phyloP scores from a whole-genome alignment of 2,113 vertebrate genomes.

The Patagioenas fasciata region DNA sequence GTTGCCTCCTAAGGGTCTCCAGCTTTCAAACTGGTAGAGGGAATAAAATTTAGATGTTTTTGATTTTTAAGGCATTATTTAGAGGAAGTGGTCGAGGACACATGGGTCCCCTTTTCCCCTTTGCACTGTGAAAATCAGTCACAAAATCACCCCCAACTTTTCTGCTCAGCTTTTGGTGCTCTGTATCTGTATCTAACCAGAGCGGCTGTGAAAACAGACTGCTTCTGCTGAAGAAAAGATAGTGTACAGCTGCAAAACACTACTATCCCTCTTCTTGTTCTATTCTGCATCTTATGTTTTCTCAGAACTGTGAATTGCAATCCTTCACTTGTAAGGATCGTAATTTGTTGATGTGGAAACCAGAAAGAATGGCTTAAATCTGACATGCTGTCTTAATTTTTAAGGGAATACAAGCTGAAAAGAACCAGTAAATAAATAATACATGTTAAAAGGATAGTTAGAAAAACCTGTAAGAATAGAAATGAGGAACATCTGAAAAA shows the following conservation, averaged over 20 bases:
- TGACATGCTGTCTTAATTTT: background rate
- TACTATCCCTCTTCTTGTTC: background rate
- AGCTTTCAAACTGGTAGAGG: background rate
- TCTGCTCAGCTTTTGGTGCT: background rate
- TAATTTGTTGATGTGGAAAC: background rate
- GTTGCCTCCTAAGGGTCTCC: background rate
- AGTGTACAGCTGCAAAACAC: background rate
- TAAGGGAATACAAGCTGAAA: background rate
- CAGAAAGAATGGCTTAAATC: background rate
- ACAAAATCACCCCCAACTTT: background rate
- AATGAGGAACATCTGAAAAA: conserved; percentile 6
- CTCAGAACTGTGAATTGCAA: background rate
- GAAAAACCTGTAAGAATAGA: background rate
- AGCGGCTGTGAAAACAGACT: background rate
- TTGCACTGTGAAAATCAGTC: background rate
- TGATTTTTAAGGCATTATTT: background rate
- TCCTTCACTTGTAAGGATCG: background rate
- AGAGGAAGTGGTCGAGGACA: background rate
- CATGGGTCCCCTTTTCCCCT: background rate
- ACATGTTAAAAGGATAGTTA: background rate
- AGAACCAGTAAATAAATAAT: background rate
- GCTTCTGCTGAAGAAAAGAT: background rate
- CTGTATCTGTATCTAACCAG: background rate
- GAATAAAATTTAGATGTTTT: background rate
- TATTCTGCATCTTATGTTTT: background rate